These are phyloP conservation scores for Perizoma affinitatum DNA, from an alignment of 2,888 invertebrate genomes.

Conservation along the genomic window DNA sequence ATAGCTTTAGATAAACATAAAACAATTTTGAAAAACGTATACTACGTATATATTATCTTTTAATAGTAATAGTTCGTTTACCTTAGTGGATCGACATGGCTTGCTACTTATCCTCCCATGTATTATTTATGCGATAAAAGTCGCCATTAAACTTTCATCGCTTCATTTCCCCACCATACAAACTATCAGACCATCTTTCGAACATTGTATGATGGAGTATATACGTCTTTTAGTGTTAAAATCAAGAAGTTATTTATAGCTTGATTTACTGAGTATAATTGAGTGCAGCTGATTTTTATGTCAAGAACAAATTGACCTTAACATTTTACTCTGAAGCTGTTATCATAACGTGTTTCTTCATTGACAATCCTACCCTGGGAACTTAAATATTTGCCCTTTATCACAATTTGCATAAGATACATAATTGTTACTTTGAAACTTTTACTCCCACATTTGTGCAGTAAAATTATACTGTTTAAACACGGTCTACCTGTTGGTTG, in stretches of 20 bases:
- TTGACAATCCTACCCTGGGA: no score
- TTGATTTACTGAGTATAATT: background rate
- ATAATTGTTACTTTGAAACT: no score
- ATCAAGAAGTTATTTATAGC: background rate
- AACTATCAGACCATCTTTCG: background rate
- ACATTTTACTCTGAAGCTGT: background rate
- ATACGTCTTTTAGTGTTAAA: background rate
- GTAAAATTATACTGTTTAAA: no score
- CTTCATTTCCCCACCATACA: constrained; percentile 46
- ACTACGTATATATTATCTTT: no score
- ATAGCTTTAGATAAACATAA: no score
- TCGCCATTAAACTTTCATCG: constrained; percentile 70
- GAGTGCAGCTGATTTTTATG: background rate
- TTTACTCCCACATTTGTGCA: no score
- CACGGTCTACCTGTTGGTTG: no score
- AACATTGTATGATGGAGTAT: background rate
- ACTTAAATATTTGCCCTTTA: no score
- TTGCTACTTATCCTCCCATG: constrained; percentile 70
- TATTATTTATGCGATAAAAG: constrained; percentile 67
- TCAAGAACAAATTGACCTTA: no score
- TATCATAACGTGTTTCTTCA: no score
- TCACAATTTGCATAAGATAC: no score
- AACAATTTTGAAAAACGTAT: no score
- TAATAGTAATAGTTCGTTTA: background rate
- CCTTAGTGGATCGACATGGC: constrained; percentile 47